These are phyloP conservation scores for Lepisosteus oculatus DNA, from an alignment of 2,113 vertebrate genomes.

Conservation along the genomic window DNA sequence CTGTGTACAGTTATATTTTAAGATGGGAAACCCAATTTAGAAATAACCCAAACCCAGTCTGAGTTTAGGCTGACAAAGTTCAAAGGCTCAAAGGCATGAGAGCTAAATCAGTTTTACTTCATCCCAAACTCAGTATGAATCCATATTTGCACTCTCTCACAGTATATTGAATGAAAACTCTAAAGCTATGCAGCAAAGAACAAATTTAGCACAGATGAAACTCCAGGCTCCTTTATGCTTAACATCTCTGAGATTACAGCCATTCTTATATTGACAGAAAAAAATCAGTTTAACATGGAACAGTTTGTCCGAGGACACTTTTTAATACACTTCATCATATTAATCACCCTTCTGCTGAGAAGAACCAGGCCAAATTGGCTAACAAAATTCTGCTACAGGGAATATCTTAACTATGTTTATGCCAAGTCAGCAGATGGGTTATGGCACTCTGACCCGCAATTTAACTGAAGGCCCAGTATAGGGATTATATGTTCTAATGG, in stretches of 20 bases:
- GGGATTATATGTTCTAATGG: slow-evolving; percentile 23
- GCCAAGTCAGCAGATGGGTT: slow-evolving; percentile 13
- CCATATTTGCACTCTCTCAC: neutral
- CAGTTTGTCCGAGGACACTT: slow-evolving; percentile 4
- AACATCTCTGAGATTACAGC: neutral
- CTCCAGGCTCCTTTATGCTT: neutral
- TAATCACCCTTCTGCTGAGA: slow-evolving; percentile 6
- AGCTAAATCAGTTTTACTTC: too few species aligned
- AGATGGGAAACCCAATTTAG: too few species aligned
- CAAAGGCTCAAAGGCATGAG: too few species aligned
- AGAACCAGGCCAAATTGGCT: neutral
- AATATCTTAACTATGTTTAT: slow-evolving; percentile 5
- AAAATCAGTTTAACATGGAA: neutral
- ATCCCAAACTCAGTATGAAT: neutral
- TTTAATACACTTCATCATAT: neutral
- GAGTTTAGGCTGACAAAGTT: too few species aligned
- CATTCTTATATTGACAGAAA: neutral
- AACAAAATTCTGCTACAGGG: neutral
- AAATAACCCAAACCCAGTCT: too few species aligned
- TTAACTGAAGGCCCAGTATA: slow-evolving; percentile 21
- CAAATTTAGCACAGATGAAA: neutral
- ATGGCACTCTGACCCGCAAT: slow-evolving; percentile 1
- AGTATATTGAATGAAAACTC: neutral
- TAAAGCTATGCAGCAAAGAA: neutral
- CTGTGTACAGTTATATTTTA: too few species aligned